Base-by-base conservation (phyloP, 2,797 vertebrate genomes). In the Protosalanx chinensis region DNA sequence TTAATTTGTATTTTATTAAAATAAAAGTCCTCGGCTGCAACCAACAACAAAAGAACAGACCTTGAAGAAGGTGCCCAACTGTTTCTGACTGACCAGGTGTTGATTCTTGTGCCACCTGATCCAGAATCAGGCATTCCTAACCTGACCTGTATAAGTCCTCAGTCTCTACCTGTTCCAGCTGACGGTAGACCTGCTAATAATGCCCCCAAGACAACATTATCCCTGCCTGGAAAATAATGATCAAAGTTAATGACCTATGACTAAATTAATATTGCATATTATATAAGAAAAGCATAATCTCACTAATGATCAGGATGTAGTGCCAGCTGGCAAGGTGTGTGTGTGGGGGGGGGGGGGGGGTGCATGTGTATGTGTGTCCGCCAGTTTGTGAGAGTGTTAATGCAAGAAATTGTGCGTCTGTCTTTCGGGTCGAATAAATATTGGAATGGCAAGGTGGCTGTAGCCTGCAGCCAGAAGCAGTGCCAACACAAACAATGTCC, bases 191-290 rank as follows among this genome's bases (percentile, higher is more conserved):
- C 46, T 73, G 59, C 27, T 60, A 10, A 41, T 6, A 59, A 49
- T 20, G 29, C 37, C 66, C 20, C 6, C 41, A n/a, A 27, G 30
- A 69, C 56, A 68, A 10, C 27, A 74, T 53, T 15, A 64, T 4
- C 33, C 15, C 62, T 61, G 16, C n/a, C 64, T 64, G 59, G 70
- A 60, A 70, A 41, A 41, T 69, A 27, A 75, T 75, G 68, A 79
- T 79, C 60, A 67, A 76, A 72, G 63, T 74, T 79, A 79, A 85
- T 76, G 74, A 79, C 76, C 74, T 71, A 32, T 65, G 74, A 49
- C 76, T 78, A 77, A 80, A 82, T 77, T 58, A 80, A 83, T 78
- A 80, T 78, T 57, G 70, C 71, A 70, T 81, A 79, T 78, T 82
- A 83, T 70, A 70, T 46, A 66, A 67, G 30, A 58, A 78, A 82